phyloP scores from a whole-genome alignment of 2,888 invertebrate species.

The Diabrotica balteata region DNA sequence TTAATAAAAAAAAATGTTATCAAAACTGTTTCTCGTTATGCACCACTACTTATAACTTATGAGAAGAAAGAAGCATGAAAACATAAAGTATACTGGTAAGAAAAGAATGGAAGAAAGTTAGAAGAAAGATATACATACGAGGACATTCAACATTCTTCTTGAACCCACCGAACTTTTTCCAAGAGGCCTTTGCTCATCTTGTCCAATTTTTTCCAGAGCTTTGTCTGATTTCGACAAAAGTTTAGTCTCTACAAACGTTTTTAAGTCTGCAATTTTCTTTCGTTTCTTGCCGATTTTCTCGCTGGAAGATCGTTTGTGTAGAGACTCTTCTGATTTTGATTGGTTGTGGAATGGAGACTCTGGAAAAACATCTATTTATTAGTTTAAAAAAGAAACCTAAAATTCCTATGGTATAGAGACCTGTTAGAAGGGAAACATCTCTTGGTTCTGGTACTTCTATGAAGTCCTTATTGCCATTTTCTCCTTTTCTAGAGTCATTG shows the following conservation, averaged over 20 bases:
- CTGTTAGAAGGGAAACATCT: constrained; percentile 70
- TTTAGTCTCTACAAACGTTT: constrained; percentile 91
- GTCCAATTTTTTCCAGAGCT: constrained; percentile 87
- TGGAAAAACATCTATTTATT: constrained; percentile 41
- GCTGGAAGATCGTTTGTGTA: constrained; percentile 72
- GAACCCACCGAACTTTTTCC: constrained; percentile 73
- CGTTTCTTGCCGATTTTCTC: constrained; percentile 71
- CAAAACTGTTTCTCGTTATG: too few species aligned
- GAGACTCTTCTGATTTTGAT: constrained; percentile 60
- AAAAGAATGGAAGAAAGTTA: background rate
- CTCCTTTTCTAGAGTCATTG: constrained; percentile 72
- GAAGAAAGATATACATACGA: constrained; percentile 52
- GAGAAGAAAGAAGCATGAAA: constrained; percentile 21
- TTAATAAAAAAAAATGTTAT: too few species aligned
- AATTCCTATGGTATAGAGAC: constrained; percentile 49
- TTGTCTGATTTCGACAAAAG: constrained; percentile 90
- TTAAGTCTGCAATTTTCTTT: constrained; percentile 88
- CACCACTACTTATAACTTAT: background rate
- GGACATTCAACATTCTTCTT: constrained; percentile 52
- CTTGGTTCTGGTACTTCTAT: constrained; percentile 80
- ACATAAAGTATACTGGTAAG: constrained; percentile 14
- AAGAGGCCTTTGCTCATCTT: constrained; percentile 69
- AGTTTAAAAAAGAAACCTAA: background rate
- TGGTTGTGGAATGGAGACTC: constrained; percentile 61
- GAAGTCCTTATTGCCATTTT: constrained; percentile 71